Evolutionary conservation across 2,113 vertebrate genomes (phyloP), one percentile per base, ranked within the genome.

Genomic region (Semicossyphus pulcher): DNA sequence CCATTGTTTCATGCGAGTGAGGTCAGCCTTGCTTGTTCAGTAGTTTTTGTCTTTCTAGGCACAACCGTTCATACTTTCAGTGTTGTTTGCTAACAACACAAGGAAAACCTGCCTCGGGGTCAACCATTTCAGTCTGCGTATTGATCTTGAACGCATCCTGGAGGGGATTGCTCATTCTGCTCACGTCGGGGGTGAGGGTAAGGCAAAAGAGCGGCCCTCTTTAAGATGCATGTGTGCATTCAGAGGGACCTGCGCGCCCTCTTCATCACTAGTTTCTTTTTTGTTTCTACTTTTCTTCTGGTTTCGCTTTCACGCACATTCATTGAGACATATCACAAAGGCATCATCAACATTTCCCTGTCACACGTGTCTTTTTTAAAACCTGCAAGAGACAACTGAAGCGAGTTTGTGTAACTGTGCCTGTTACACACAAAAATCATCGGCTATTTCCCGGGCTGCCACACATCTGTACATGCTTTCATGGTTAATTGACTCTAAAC

Each of bases 1-100:
- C 72, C 82, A 86, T 90, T 92, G 91, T 92, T 80, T 78, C 44
- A 61, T 4, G 70, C 31, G 3, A 2, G 73, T 92, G 91, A 92
- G 83, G 81, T 92, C 84, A 92, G 54, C 76, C 20, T 20, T 20
- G 74, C 83, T 90, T 80, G 72, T 84, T 75, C 42, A 34, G 53
- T 76, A 25, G 54, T 66, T 76, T 69, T 49, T 69, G 26, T 65
- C 29, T 68, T 45, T 58, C 61, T 10, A 12, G 28, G 37, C 14
- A 28, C 59, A 15, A 32, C 26, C 4, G 3, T 63, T 41, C 36
- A 47, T 58, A 11, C 20, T 64, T 52, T 74, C 60, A 41, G 54
- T 20, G 16, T 21, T 67, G 59, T 84, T 78, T 65, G 54, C 69
- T 66, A 21, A 53, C 57, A 76, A 69, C 44, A 63, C 45, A 44